Conservation (phyloP, 2,113 vertebrate genomes). For the Tyrannus savana region DNA sequence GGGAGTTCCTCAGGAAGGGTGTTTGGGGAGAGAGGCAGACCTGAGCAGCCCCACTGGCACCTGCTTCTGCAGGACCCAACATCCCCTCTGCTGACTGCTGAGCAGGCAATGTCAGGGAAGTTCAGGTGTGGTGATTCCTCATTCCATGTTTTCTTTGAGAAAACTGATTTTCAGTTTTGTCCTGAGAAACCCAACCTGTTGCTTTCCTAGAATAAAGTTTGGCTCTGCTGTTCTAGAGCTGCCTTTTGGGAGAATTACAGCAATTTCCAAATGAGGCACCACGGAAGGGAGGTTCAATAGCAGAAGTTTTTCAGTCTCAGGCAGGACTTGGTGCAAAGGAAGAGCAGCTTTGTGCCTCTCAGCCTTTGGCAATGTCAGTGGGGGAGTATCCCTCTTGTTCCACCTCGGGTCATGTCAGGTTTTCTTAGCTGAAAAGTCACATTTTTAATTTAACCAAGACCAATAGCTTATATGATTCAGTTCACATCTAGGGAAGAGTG, state of each 20-base stretch:
- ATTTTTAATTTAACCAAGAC: background rate
- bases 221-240: background rate
- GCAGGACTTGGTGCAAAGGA: background rate
- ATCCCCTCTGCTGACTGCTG: background rate
- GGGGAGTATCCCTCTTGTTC: background rate
- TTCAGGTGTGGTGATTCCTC: background rate
- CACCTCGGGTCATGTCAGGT: background rate
- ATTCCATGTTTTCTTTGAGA: background rate
- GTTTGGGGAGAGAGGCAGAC: background rate
- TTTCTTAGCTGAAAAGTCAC: background rate
- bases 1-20: background rate
- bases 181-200: background rate
- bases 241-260: background rate
- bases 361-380: background rate
- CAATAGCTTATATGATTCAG: background rate
- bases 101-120: background rate
- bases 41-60: background rate
- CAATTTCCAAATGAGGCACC: background rate
- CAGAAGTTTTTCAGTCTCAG: background rate
- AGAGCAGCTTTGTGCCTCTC: background rate
- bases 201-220: background rate
- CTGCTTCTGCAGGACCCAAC: background rate
- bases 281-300: background rate
- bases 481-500: background rate
- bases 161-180: background rate